Base-by-base conservation (phyloP, 35 echinoderm and acorn worm species). In the Apostichopus californicus region DNA sequence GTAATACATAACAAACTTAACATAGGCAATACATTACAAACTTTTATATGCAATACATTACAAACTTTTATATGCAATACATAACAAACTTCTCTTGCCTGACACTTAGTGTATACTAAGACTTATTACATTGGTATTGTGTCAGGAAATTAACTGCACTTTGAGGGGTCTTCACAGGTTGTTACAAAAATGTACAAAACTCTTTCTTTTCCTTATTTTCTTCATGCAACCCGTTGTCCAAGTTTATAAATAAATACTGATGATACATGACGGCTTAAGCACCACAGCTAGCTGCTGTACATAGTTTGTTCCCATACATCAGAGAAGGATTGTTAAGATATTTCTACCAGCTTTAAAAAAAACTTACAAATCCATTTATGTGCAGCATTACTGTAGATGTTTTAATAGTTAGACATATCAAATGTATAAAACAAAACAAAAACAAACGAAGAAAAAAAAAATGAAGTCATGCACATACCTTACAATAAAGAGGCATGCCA, bases 311-410 rank as follows among this genome's bases (percentile, higher is more conserved):
- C 58, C 58, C 34, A 46, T 46, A 46, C 34, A 46, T 46, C 34
- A 46, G 34, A 61, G 58, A 61, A 12, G 58, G 58, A 61, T 61
- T 2, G 12, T 61, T 61, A 61, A 61, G 58, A 61, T 61, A 9
- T 61, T 61, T 61, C 12, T 61, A 61, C 12, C 8, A 61, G 58
- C 58, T 61, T 0, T 46, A 3, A 46, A 12, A 9, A n/a, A 75
- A 18, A 22, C 71, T 75, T 75, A 75, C 71, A 75, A 75, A 68
- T 22, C 17, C 20, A 22, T 75, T 75, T 75, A 75, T 75, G 71
- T 75, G 71, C 71, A 75, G 71, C 71, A 75, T 75, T 75, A 75
- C 71, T 75, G 71, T 75, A 75, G 71, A 75, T 75, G 71, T 75
- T 75, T 75, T 18, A 75, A 75, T 75, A 75, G 14, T 75, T 18